phyloP scores from a whole-genome alignment of 2,113 vertebrate species.

The Prunella himalayana region DNA sequence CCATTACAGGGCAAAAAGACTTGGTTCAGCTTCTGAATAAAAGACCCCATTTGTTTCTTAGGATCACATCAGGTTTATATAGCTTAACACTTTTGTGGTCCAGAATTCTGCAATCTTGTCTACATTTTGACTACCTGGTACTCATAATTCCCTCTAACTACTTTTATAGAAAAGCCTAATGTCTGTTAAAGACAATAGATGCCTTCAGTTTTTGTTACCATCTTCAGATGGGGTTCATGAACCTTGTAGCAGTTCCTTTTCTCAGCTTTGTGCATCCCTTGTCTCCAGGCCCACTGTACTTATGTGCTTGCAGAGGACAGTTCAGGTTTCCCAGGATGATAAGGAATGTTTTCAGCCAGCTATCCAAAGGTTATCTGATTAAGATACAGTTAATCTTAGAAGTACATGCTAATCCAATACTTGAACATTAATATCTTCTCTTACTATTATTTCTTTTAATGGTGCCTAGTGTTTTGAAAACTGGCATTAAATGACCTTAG shows the following conservation, averaged over 20 bases:
- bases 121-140: not conserved
- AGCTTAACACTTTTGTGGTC: not conserved
- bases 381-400: not conserved
- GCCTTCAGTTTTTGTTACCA: not conserved
- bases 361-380: not conserved
- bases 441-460: not conserved
- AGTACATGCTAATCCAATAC: not conserved
- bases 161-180: not conserved
- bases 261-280: not conserved
- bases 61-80: not conserved
- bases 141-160: not conserved
- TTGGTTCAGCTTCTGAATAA: not conserved
- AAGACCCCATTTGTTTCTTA: not conserved
- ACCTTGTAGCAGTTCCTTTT: not conserved
- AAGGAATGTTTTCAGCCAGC: slow-evolving; percentile 28
- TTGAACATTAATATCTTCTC: not conserved
- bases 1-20: not conserved
- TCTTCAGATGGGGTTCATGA: not conserved
- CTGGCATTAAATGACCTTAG: not conserved
- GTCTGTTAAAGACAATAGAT: not conserved
- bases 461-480: not conserved
- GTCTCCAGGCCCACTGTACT: not conserved
- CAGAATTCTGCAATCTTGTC: not conserved
- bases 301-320: not conserved
- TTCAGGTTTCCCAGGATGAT: not conserved